Conservation (phyloP, 2,888 invertebrate species). For the Theretra japonica region DNA sequence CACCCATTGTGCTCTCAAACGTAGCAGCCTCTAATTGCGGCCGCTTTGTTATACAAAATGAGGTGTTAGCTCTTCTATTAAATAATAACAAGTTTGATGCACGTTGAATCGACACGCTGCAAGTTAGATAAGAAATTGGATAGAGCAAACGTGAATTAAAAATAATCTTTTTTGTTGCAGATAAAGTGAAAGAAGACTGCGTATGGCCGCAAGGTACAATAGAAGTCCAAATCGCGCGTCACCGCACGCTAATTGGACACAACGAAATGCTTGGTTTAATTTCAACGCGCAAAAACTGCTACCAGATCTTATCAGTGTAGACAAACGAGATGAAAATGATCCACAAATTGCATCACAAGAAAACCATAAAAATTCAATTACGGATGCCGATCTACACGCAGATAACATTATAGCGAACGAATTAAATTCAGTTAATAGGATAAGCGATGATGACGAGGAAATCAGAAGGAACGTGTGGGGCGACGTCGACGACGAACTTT, state of each 20-base stretch:
- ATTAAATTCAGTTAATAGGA: conserved; percentile 45
- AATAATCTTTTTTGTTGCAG: conserved; percentile 70
- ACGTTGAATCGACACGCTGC: conserved; percentile 59
- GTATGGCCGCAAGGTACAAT: conserved; percentile 78
- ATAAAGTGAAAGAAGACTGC: conserved; percentile 73
- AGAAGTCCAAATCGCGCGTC: conserved; percentile 77
- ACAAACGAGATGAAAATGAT: conserved; percentile 49
- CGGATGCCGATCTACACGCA: conserved; percentile 42
- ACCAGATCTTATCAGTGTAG: conserved; percentile 33
- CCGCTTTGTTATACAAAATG: conserved; percentile 82
- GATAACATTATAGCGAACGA: conserved; percentile 68
- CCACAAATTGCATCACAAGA: conserved; percentile 42
- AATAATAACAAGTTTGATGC: conserved; percentile 78
- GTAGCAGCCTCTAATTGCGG: conserved; percentile 80
- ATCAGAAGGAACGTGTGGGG: conserved; percentile 79
- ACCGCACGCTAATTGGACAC: conserved; percentile 76
- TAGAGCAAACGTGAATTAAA: conserved; percentile 39
- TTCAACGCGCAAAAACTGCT: conserved; percentile 37
- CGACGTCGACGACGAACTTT: conserved; percentile 80
- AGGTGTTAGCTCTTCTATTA: conserved; percentile 83
- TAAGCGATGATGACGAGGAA: conserved; percentile 62
- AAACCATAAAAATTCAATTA: conserved; percentile 44
- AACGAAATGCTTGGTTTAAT: conserved; percentile 57
- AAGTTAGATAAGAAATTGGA: conserved; percentile 62
- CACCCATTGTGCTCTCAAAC: conserved; percentile 73